A percentile compares a stretch with the other conserved stretches of the same genome.
phyloP scores from a whole-genome alignment of 2,113 vertebrate species.

The Delphinus delphis region DNA sequence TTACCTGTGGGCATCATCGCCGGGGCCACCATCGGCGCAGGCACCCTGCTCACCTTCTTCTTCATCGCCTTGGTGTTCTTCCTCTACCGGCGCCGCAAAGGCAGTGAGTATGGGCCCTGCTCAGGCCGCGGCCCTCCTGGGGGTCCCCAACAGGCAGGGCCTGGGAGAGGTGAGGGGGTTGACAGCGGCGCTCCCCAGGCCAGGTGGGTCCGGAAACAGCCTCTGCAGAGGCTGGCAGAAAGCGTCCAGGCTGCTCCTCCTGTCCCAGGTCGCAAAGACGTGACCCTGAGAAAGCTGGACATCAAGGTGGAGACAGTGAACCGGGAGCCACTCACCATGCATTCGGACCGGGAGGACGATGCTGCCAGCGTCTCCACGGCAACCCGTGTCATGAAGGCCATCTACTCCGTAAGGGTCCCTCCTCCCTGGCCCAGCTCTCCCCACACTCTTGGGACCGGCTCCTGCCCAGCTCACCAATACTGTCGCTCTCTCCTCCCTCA shows the following conservation, averaged over 20 bases:
- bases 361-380: slow-evolving; percentile 91
- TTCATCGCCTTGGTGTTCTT: slow-evolving; percentile 89
- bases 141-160: not conserved
- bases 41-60: slow-evolving; percentile 89
- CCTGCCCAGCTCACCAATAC: not conserved
- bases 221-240: not conserved
- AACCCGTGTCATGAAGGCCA: slow-evolving; percentile 96
- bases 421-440: fast-evolving
- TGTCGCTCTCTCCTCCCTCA: not conserved
- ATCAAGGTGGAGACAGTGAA: slow-evolving; percentile 98
- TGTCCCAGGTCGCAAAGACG: slow-evolving; percentile 90
- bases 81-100: slow-evolving; percentile 97
- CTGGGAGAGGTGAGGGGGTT: not conserved
- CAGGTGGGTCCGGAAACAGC: not conserved
- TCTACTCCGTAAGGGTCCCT: slow-evolving; percentile 90
- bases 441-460: fast-evolving
- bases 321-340: slow-evolving; percentile 92
- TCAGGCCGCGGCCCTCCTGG: fast-evolving
- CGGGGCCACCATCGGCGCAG: slow-evolving; percentile 89
- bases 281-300: slow-evolving; percentile 94
- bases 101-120: slow-evolving; percentile 88
- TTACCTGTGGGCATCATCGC: slow-evolving; percentile 93
- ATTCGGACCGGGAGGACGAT: slow-evolving; percentile 89
- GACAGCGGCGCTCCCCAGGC: not conserved
- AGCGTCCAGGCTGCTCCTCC: not conserved